Conservation (phyloP, 1,140 invertebrate species). For the Procambarus virginalis region DNA sequence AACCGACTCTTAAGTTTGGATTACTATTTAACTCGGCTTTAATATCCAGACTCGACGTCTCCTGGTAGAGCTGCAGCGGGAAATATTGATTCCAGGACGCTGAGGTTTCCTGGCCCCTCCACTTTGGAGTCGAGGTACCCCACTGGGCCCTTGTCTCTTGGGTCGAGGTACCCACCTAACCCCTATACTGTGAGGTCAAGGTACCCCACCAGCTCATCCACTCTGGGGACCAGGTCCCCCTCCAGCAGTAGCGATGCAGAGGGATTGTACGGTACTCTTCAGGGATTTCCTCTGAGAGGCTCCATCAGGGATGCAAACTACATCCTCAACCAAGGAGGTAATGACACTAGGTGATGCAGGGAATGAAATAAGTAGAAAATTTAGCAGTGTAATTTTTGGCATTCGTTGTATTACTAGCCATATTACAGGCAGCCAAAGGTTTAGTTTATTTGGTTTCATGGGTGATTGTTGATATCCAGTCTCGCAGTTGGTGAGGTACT, state of each 20-base stretch:
- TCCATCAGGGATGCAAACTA: constrained; percentile 7
- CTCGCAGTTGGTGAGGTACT: no score
- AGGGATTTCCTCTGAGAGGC: neutral
- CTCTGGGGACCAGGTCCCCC: neutral
- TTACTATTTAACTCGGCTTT: no score
- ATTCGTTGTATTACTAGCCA: no score
- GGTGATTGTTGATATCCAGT: no score
- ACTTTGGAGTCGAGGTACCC: neutral
- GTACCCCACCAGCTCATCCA: neutral
- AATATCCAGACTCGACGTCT: neutral
- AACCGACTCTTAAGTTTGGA: no score
- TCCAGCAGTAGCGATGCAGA: neutral
- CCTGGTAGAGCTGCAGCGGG: neutral
- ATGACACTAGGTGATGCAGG: neutral
- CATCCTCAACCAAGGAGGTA: constrained; percentile 4
- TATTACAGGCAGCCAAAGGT: no score
- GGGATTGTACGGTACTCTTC: neutral
- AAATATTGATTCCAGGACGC: neutral
- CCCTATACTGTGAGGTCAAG: neutral
- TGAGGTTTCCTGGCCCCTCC: neutral
- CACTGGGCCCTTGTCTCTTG: no score
- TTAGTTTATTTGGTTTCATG: no score
- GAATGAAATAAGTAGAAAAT: no score
- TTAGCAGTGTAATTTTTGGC: no score
- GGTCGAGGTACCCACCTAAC: no score